Base-by-base conservation (phyloP, 2,888 invertebrate genomes). In the Zonitis immaculata region DNA sequence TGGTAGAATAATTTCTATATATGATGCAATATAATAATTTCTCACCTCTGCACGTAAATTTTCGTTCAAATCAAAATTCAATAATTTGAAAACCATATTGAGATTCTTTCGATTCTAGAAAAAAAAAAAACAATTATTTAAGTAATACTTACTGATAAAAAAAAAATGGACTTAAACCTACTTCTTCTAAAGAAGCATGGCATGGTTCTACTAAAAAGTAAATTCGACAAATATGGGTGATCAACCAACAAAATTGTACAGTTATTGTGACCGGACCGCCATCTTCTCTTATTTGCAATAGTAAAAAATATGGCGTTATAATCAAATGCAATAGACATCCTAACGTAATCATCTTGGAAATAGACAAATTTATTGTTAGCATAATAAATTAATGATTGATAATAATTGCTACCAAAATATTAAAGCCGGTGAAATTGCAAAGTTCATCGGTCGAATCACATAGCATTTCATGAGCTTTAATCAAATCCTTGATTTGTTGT, bases 231-330 rank as follows among this genome's bases (percentile, higher is more conserved):
- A 79, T 64, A 58, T 83, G 83, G 1, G 79, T 80, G 30, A 77
- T 66, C 47, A 80, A 81, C 83, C 83, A 83, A 35, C 81, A 64
- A 57, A 78, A 76, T 68, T 83, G 82, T 9, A 82, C 76, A 16
- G 77, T 70, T 22, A 83, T 68, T 63, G 82, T 59, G 5, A 53
- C 25, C 9, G 43, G 9, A 1, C 51, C 53, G 3, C 53, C 44
- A 27, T 52, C 73, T 77, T 76, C 47, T 78, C 79, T 77, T 6
- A 80, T 75, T 60, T 82, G 81, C 74, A 80, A 76, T 54, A 83
- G 80, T 20, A 83, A 66, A 68, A 83, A 82, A 67, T 83, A 83
- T 0, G 83, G 82, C 1, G 83, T 83, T 16, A 83, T 82, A 14
- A 83, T 81, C 2, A 83, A 73, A 57, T 83, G 83, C 52, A 83